Evolutionary conservation across 2,113 vertebrate species (phyloP), one percentile per base, ranked within the genome.

Genomic region (Odocoileus virginianus): DNA sequence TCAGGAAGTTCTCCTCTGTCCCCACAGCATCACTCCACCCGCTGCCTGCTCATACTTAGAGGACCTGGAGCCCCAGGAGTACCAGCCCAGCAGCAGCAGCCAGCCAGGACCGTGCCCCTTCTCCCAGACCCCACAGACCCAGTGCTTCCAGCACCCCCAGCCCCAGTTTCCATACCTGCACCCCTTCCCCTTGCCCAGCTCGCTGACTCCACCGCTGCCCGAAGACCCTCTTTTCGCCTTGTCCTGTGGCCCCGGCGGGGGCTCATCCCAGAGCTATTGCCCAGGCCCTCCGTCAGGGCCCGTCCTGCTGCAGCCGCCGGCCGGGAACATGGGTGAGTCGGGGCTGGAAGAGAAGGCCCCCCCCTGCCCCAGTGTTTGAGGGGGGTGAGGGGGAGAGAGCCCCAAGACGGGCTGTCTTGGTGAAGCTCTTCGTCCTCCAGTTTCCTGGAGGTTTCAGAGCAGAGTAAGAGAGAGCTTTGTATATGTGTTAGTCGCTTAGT

Each of bases 191-290:
- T 91, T 98, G 57, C 95, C 98, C n/a, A 76, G 94, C 19, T 85
- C 99, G 1, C 98, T 99, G 85, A 97, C 98, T 8, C 98, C 99
- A 30, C 98, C 99, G 0, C 95, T 98, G 10, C 96, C 97, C 0
- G 98, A 99, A 2, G 99, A 99, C 40, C 50, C 98, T 61, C 99
- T 99, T 87, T 97, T 99, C 10, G 14, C 98, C 0, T 97, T 99
- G 27, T 84, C 98, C 1, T 95, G 81, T 40, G 98, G 97, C 36
- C 98, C 95, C 71, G 7, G 96, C 0, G 98, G 98, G 50, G 98
- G 97, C 21, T 2, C 50, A 0, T 91, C 99, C 0, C 99, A 99
- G 47, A 25, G 96, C 28, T 99, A 98, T 12, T 97, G 98, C 64
- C 99, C 99, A 74, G 98, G 98, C 1, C 98, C 99, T 23, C 0